Conservation (phyloP, 2,797 vertebrate species). For the Vipera ursinii region DNA sequence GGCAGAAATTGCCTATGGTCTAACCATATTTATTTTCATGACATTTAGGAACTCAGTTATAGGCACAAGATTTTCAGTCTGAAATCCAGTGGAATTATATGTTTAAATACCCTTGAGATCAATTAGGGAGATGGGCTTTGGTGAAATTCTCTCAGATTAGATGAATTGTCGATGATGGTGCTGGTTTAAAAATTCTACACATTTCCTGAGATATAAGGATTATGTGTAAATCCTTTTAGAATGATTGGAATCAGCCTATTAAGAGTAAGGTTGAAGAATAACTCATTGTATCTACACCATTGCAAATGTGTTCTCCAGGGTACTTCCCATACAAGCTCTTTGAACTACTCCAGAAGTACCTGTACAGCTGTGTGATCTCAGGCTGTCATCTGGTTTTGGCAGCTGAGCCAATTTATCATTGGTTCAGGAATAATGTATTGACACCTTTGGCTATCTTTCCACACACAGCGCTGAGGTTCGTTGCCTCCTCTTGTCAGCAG, state of each 20-base stretch:
- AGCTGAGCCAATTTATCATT: neutral
- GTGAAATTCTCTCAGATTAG: neutral
- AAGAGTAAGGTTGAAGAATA: neutral
- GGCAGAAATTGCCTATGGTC: conserved; percentile 4
- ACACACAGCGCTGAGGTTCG: neutral
- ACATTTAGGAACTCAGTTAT: conserved; percentile 10
- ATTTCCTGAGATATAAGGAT: neutral
- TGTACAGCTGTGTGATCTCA: neutral
- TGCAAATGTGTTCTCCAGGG: neutral
- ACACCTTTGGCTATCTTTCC: neutral
- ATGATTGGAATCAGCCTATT: neutral
- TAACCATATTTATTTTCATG: conserved; percentile 5
- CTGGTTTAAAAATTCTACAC: neutral
- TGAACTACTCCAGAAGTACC: neutral
- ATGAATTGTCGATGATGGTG: neutral
- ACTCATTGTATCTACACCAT: neutral
- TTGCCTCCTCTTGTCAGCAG: neutral
- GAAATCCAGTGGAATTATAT: neutral
- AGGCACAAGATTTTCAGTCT: neutral
- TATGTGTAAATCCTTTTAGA: neutral
- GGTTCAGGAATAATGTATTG: neutral
- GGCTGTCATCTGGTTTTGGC: neutral
- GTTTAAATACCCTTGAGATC: neutral
- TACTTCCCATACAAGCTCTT: neutral
- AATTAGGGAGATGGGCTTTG: neutral